Evolutionary conservation across 2,797 vertebrate genomes (phyloP).

Genomic region (Sparidentex hasta): DNA sequence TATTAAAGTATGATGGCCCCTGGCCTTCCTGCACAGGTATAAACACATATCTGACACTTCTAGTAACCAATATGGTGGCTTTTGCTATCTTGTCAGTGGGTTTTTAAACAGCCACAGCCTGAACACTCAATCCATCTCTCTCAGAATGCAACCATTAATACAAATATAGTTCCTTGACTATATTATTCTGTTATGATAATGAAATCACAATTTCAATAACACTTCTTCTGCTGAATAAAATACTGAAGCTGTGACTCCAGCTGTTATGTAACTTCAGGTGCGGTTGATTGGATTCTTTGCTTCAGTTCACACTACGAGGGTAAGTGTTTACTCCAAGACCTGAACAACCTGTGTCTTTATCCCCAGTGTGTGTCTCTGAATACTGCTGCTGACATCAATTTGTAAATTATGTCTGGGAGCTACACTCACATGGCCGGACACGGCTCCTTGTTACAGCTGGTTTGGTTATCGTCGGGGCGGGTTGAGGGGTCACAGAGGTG

Average conservation of each 20-base stretch:
- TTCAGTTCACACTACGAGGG: neutral
- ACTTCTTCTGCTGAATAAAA: neutral
- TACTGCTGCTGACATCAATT: neutral
- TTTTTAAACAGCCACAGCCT: too few relatives aligned
- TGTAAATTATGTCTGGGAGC: neutral
- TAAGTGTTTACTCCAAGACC: neutral
- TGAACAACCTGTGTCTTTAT: neutral
- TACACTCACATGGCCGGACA: slow-evolving; percentile 91
- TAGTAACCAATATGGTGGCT: neutral
- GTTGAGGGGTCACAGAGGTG: slow-evolving; percentile 86
- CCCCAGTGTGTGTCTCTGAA: neutral
- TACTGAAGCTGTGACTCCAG: neutral
- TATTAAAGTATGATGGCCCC: neutral
- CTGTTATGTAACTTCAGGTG: neutral
- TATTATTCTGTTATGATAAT: neutral
- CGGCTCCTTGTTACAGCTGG: slow-evolving; percentile 89
- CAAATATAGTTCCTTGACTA: too few relatives aligned
- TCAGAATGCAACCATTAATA: too few relatives aligned
- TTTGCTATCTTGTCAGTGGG: too few relatives aligned
- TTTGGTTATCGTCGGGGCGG: slow-evolving; percentile 89
- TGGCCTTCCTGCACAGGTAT: neutral
- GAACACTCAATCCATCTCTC: too few relatives aligned
- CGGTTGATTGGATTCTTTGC: neutral
- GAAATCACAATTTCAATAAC: neutral
- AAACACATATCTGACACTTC: neutral